Percentiles rank a stretch among this genome's conserved stretches.
Conservation (phyloP, 2,113 vertebrate species). For the Sialia sialis region DNA sequence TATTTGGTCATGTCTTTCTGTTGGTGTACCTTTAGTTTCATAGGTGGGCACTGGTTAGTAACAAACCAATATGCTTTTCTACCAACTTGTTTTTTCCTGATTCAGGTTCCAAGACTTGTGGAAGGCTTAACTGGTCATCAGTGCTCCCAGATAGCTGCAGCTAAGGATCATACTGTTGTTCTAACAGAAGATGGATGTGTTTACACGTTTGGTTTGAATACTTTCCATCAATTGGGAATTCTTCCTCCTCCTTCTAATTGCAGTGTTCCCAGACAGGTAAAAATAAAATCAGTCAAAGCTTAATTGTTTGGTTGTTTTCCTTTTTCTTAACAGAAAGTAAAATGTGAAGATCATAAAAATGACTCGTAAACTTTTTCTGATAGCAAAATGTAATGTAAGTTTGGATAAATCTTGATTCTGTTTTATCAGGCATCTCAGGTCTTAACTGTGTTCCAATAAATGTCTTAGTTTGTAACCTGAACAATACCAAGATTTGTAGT, state of each 20-base stretch:
- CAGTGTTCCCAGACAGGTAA: slow-evolving; percentile 91
- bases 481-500: neutral
- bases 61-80: neutral
- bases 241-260: slow-evolving; percentile 83
- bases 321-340: neutral
- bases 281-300: neutral
- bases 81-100: neutral
- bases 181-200: slow-evolving; percentile 93
- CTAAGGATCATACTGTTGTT: slow-evolving; percentile 94
- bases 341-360: neutral
- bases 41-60: neutral
- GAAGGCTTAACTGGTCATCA: slow-evolving; percentile 86
- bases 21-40: neutral
- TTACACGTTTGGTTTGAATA: slow-evolving; percentile 94
- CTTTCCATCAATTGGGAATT: slow-evolving; percentile 90
- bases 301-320: neutral
- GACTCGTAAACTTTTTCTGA: neutral
- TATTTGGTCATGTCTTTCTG: neutral
- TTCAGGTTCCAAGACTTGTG: slow-evolving; percentile 88
- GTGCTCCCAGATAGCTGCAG: slow-evolving; percentile 89
- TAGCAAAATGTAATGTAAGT: neutral
- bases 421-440: neutral
- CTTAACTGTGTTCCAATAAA: neutral
- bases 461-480: neutral
- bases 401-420: neutral